These are phyloP conservation scores for Zophobas morio DNA, from an alignment of 1,140 invertebrate genomes.

Conservation along the genomic window DNA sequence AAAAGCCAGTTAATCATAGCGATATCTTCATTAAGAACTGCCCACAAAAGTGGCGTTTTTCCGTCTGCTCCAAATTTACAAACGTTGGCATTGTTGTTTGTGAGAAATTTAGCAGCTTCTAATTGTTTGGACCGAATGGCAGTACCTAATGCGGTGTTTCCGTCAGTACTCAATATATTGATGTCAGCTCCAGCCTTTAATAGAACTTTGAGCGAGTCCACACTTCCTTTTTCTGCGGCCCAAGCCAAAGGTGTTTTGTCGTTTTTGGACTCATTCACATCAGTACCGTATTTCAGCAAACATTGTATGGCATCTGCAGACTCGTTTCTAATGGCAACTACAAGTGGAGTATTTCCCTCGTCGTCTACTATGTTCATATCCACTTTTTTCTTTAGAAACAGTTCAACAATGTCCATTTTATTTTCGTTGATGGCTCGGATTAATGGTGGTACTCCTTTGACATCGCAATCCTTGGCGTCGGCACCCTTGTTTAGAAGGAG, in stretches of 20 bases:
- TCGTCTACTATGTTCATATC: not conserved
- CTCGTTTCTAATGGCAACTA: not conserved
- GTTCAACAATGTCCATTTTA: not conserved
- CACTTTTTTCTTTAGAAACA: not conserved
- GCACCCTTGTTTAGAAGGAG: not conserved
- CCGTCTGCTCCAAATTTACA: conserved; percentile 81
- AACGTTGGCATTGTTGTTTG: conserved; percentile 80
- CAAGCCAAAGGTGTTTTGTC: not conserved
- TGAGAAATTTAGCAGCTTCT: conserved; percentile 83
- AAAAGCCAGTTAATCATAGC: not conserved
- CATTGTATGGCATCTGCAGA: not conserved
- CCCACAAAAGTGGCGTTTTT: not conserved
- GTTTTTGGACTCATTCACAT: not conserved
- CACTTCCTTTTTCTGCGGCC: not conserved
- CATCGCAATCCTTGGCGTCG: not conserved
- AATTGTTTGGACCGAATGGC: conserved; percentile 86
- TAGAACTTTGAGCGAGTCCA: not conserved
- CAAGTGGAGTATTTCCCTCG: not conserved
- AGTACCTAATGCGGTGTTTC: conserved; percentile 86
- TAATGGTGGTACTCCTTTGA: not conserved
- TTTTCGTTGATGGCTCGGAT: not conserved
- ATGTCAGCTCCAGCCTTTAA: conserved; percentile 63
- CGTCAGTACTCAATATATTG: conserved; percentile 76
- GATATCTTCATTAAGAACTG: not conserved
- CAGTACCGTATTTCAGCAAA: not conserved